Percentiles rank a stretch among this genome's conserved stretches.
Evolutionary conservation across 2,888 invertebrate genomes (phyloP).

Genomic region (Drosophila neotestacea): DNA sequence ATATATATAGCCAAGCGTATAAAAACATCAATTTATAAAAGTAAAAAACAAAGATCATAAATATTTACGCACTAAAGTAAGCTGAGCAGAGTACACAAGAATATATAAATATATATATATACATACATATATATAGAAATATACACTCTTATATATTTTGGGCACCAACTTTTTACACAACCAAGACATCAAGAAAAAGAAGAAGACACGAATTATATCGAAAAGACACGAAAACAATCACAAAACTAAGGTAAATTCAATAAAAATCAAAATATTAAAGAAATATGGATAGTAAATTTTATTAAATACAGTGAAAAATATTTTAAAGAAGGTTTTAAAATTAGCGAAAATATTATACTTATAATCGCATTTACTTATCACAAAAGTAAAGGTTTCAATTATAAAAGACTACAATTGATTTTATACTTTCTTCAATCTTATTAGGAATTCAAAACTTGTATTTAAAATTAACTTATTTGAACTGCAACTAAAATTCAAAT

Average conservation of each 20-base stretch:
- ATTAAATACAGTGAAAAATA: neutral
- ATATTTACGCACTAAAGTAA: constrained; percentile 63
- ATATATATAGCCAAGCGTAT: constrained; percentile 34
- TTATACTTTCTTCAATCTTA: too few relatives aligned
- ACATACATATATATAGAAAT: constrained; percentile 45
- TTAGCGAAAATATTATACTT: too few relatives aligned
- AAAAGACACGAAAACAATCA: constrained; percentile 79
- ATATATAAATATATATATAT: constrained; percentile 44
- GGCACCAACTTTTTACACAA: constrained; percentile 76
- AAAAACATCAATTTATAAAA: constrained; percentile 26
- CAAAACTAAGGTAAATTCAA: constrained; percentile 73
- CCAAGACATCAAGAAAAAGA: constrained; percentile 51
- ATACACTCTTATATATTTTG: constrained; percentile 70
- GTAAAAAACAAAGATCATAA: constrained; percentile 39
- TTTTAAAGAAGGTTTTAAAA: neutral
- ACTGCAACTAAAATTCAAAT: too few relatives aligned
- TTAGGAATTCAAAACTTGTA: too few relatives aligned
- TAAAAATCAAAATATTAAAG: neutral
- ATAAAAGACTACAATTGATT: too few relatives aligned
- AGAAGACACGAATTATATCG: constrained; percentile 59
- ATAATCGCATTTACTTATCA: too few relatives aligned
- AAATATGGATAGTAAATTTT: neutral
- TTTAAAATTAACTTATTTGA: too few relatives aligned
- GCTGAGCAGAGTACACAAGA: constrained; percentile 65
- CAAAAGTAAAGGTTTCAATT: too few relatives aligned